Evolutionary conservation across 2,888 invertebrate species (phyloP), one percentile per base, ranked within the genome.

Genomic region (Phania funesta): DNA sequence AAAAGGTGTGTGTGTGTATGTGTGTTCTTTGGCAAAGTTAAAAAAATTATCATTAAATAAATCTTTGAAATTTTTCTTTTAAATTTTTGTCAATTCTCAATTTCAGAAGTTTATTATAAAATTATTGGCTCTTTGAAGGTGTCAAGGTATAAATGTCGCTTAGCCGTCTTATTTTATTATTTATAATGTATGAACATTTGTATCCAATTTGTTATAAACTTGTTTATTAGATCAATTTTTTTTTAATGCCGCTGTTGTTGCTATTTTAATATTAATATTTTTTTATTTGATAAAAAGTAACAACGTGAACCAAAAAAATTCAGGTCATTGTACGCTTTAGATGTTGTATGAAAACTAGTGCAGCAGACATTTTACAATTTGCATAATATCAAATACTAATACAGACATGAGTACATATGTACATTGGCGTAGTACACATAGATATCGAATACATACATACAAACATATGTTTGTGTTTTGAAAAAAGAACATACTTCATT

Each of bases 301-400:
- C 18, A 35, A 16, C 6, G 52, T 9, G 0, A 26, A 41, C 18
- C 22, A 58, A 60, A 7, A 29, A 71, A 58, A 79, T 50, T 22
- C 78, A 79, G 78, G 78, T 79, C 78, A 79, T 58, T 73, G 78
- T 44, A 79, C 78, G 78, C 78, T 79, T 65, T 65, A 65, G 58
- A 65, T 52, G 9, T 68, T 64, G 74, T 56, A 64, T 58, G 75
- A 74, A 75, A 75, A 80, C 70, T 80, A 70, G 75, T 75, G 62
- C 71, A 75, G 67, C 68, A 70, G 64, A 78, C 82, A 67, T 29
- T 79, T 73, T 35, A 73, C 48, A 73, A 79, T 79, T 79, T 79
- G 71, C 78, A 79, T 79, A 79, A 73, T 73, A 41, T 26, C 11
- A 41, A 22, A 48, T 7, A 54, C 6, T 13, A 3, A 65, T 1